phyloP scores from a whole-genome alignment of 2,797 vertebrate genomes.

The Oreochromis mossambicus region DNA sequence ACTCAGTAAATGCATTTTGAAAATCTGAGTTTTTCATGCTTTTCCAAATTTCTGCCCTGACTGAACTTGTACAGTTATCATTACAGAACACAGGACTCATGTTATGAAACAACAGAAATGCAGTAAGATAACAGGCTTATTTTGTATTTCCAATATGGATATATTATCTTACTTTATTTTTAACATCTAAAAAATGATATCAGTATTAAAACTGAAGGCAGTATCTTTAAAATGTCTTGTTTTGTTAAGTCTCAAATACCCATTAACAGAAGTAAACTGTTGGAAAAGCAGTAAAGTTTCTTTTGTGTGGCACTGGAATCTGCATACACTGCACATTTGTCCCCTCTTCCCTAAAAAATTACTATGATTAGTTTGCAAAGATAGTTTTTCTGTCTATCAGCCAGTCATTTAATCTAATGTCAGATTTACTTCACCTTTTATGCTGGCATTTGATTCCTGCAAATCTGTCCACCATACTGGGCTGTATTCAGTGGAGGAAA shows the following conservation, averaged over 20 bases:
- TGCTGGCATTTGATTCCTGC: background rate
- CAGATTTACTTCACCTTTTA: fast-evolving
- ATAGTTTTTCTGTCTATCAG: background rate
- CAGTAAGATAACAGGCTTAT: fast-evolving
- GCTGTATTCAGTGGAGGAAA: background rate
- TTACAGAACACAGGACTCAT: fast-evolving
- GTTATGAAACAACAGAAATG: background rate
- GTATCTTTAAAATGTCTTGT: background rate
- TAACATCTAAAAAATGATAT: background rate
- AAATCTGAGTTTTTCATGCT: background rate
- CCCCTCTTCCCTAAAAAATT: background rate
- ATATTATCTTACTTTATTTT: fast-evolving
- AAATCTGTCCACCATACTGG: background rate
- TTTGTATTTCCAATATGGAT: fast-evolving
- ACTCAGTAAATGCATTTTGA: fast-evolving
- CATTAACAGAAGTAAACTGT: background rate
- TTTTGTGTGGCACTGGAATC: background rate
- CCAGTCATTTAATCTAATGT: fast-evolving
- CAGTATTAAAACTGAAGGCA: fast-evolving
- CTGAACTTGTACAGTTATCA: background rate
- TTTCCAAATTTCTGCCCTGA: background rate
- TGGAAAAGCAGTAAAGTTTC: background rate
- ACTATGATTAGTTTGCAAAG: background rate
- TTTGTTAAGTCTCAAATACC: fast-evolving
- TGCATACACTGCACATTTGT: background rate